Base-by-base conservation (phyloP, 1,140 invertebrate genomes). In the Ips typographus region DNA sequence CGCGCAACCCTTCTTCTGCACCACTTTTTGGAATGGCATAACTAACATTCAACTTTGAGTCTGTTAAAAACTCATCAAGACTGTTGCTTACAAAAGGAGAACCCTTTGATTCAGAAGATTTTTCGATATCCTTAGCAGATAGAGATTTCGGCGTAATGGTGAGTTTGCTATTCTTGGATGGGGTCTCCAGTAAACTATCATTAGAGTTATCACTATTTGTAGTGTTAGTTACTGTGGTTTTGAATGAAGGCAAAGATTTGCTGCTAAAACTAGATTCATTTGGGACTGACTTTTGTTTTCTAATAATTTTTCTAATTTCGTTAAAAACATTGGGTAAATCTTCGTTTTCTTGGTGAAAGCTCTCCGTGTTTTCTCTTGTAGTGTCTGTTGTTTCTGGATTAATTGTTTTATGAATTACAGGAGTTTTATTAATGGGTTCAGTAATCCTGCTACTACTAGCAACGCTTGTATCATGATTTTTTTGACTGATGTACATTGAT, bases 21-120 rank as follows among this genome's bases (percentile, higher is more conserved):
- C 71, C 73, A 51, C 72, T 66, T 72, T 77, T 77, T 1, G 77
- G 77, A 39, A 78, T 72, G 51, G 67, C 52, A 65, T 77, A 77
- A 65, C 76, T 78, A 52, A 77, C 75, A 59, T 78, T 76, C n/a
- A 78, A 71, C 58, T 77, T 70, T 1, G 75, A 49, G 52, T 73
- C 72, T 7, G 64, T 75, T 40, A 78, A 63, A 70, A 76, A 77
- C 64, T 77, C 71, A 55, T 78, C 76, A 40, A 78, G 71, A 22
- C 55, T 55, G 51, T 76, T 68, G 55, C 77, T 78, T 6, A 77
- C 64, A 72, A 78, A 78, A 1, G 76, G 76, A 5, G 77, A 77
- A 63, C 75, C 73, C 8, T 39, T 37, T 8, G 7, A 40, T 38
- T 56, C 53, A 37, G 53, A 7, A 56, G n/a, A 2, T 39, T 56